Evolutionary conservation across 2,888 invertebrate species (phyloP), one percentile per base, ranked within the genome.

Genomic region (Pteria penguin): DNA sequence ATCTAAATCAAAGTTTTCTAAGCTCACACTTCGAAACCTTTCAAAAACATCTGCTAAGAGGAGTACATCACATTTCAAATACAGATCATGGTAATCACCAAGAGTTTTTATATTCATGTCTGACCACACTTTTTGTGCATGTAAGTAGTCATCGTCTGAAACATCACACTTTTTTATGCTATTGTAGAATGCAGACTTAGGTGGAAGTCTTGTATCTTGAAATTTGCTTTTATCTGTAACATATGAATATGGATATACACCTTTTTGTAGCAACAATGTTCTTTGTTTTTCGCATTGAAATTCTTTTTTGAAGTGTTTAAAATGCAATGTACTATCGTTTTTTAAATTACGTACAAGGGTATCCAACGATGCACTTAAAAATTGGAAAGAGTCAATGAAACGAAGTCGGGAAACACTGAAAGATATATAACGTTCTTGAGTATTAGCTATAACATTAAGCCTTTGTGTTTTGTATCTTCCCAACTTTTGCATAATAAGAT

Each of bases 161-260:
- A n/a, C n/a, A n/a, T n/a, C n/a, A n/a, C n/a, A n/a, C n/a, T n/a
- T n/a, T 26, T 61, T 85, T 75, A 79, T 33, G 18, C 72, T 65
- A 70, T 75, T 77, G 76, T 72, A 85, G 79, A 81, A 84, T 18
- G 29, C 18, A 18, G 71, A 62, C 60, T 74, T 71, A 27, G 66
- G 33, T 54, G 55, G 73, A 32, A 80, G 32, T 36, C 52, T 0
- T 2, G 4, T 55, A 45, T 62, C 67, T 29, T 54, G 22, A 72
- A 75, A 80, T 72, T 68, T 74, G 11, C 29, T 29, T 60, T 58
- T 29, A 26, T 84, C 4, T 84, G 60, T 82, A 2, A 90, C 61
- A 72, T 88, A 89, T 2, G 90, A 88, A 76, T 89, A 90, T 0
- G 89, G 89, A 75, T 91, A 90, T 11, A 90, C 79, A 14, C 89